Base-by-base conservation (phyloP, 2,888 invertebrate genomes). In the Andrena bicolor region DNA sequence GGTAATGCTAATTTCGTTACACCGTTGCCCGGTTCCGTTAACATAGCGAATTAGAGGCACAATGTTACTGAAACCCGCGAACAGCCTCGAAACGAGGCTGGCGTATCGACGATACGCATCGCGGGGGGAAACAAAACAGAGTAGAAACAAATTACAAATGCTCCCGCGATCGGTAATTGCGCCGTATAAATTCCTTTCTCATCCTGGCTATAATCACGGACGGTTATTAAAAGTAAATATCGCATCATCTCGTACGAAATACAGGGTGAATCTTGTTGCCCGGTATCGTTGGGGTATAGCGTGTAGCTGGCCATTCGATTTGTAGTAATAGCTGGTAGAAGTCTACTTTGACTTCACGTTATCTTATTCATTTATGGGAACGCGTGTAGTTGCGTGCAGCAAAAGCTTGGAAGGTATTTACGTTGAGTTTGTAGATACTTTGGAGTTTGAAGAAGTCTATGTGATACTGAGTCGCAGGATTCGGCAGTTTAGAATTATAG, bases 191-290 rank as follows among this genome's bases (percentile, higher is more conserved):
- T 75, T 75, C 35, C 66, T 41, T 53, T 35, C 61, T 28, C 23
- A 26, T 41, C 61, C 2, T 60, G 63, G 56, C 16, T 7, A 35
- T 51, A 35, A 69, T 79, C 79, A 30, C 8, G 2, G n/a, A 2
- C 35, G 49, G 51, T 76, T 69, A 70, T 60, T 80, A 76, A 80
- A 76, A 32, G 35, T 60, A 60, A 58, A 70, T 48, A 76, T 51
- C 76, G 48, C 13, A 63, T 32, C 35, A 63, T 63, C 48, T 35
- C 51, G 16, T 35, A n/a, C 23, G 51, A 26, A 60, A 60, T 30
- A 64, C 32, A 53, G 26, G 26, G 30, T 26, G 20, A 69, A 26
- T 64, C 70, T 71, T 28, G 26, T 51, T 35, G 56, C 63, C 28
- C 61, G 70, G 32, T 64, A 70, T 58, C 60, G 28, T 65, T 56